Conservation (phyloP, 2,888 invertebrate genomes). For the Andrena bicolor region DNA sequence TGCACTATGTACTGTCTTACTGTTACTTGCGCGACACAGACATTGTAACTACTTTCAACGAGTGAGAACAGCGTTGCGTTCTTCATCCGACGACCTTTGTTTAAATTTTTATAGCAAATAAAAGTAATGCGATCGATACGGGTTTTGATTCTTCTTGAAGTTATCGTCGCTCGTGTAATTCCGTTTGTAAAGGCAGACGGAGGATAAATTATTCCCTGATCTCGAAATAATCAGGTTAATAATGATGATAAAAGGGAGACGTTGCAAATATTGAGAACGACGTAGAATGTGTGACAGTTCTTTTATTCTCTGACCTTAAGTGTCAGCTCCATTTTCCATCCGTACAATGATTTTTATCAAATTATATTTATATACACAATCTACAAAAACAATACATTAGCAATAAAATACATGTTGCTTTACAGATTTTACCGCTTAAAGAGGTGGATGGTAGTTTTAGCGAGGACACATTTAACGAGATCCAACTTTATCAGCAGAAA, state of each 20-base stretch:
- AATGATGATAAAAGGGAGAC: neutral
- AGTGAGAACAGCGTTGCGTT: slow-evolving; percentile 4
- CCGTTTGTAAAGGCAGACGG: too few relatives aligned
- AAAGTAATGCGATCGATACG: neutral
- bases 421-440: too few relatives aligned
- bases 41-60: neutral
- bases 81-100: neutral
- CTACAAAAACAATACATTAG: too few relatives aligned
- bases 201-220: too few relatives aligned
- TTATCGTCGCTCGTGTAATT: too few relatives aligned
- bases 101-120: slow-evolving; percentile 20
- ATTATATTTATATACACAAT: too few relatives aligned
- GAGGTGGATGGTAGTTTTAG: too few relatives aligned
- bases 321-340: neutral
- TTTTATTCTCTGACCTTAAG: neutral
- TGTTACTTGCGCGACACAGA: slow-evolving; percentile 21
- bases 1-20: slow-evolving; percentile 61
- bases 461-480: too few relatives aligned
- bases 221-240: neutral
- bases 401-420: too few relatives aligned
- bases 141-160: neutral
- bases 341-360: neutral
- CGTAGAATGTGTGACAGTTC: neutral
- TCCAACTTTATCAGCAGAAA: too few relatives aligned
- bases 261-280: neutral